phyloP scores from a whole-genome alignment of 2,888 invertebrate species.

The Nebria salina region DNA sequence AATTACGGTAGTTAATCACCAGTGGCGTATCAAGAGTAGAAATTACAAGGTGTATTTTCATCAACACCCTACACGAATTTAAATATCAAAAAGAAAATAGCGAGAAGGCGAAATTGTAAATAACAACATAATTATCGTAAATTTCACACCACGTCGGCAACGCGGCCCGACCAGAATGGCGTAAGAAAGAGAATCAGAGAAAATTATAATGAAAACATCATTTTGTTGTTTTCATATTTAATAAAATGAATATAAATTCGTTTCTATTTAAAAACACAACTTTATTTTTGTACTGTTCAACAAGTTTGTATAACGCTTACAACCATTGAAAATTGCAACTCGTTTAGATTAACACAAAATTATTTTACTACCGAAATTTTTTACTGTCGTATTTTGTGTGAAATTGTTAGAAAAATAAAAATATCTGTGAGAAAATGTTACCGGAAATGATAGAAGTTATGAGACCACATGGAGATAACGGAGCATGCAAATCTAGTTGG shows the following conservation, averaged over 20 bases:
- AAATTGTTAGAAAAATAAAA: no score
- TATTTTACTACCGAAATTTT: no score
- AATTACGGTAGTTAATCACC: neutral
- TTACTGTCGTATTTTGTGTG: no score
- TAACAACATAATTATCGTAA: constrained; percentile 1
- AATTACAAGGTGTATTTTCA: neutral
- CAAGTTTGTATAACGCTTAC: no score
- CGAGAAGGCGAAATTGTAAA: neutral
- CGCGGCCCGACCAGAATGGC: neutral
- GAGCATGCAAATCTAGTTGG: no score
- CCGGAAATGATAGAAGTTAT: no score
- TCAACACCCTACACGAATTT: neutral
- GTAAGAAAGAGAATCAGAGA: neutral
- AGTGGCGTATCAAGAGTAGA: neutral
- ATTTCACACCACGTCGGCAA: neutral
- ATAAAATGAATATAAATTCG: neutral
- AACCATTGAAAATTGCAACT: no score
- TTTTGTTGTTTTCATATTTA: neutral
- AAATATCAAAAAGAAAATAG: neutral
- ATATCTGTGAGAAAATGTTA: no score
- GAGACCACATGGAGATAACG: no score
- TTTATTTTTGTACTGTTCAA: no score
- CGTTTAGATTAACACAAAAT: no score
- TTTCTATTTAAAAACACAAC: neutral
- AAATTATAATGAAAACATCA: neutral